Conservation (phyloP, 2,113 vertebrate genomes). For the Podocnemis expansa region DNA sequence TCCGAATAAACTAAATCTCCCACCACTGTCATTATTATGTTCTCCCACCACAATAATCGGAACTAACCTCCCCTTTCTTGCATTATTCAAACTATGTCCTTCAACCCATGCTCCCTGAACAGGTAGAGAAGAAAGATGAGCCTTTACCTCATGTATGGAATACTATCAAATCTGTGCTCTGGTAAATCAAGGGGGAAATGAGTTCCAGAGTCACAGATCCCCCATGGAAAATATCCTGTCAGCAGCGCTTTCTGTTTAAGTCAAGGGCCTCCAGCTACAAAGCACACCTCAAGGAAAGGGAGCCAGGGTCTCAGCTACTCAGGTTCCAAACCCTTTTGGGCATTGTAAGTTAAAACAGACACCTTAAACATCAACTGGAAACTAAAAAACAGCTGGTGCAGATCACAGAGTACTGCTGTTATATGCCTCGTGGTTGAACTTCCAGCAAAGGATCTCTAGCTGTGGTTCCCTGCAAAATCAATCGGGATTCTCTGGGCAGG, state of each 20-base stretch:
- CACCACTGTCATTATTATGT: not conserved
- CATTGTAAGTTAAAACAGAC: not conserved
- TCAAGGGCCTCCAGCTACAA: not conserved
- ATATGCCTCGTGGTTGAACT: not conserved
- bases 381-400: not conserved
- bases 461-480: not conserved
- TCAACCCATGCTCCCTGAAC: not conserved
- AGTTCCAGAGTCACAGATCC: not conserved
- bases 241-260: not conserved
- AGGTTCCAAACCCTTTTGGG: not conserved
- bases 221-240: not conserved
- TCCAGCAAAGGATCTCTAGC: not conserved
- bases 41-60: not conserved
- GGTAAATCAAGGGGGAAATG: not conserved
- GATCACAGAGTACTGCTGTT: not conserved
- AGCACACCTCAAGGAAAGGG: not conserved
- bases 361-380: not conserved
- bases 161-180: not conserved
- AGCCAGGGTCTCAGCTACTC: not conserved
- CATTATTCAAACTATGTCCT: not conserved
- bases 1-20: not conserved
- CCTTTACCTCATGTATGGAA: not conserved
- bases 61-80: not conserved
- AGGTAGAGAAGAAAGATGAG: not conserved
- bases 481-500: not conserved